A percentile compares a stretch with the other conserved stretches of the same genome.
phyloP scores from a whole-genome alignment of 30 jellyfish, hydroid and myxozoan genomes.

The Aurelia aurita complex sp. Pacific region DNA sequence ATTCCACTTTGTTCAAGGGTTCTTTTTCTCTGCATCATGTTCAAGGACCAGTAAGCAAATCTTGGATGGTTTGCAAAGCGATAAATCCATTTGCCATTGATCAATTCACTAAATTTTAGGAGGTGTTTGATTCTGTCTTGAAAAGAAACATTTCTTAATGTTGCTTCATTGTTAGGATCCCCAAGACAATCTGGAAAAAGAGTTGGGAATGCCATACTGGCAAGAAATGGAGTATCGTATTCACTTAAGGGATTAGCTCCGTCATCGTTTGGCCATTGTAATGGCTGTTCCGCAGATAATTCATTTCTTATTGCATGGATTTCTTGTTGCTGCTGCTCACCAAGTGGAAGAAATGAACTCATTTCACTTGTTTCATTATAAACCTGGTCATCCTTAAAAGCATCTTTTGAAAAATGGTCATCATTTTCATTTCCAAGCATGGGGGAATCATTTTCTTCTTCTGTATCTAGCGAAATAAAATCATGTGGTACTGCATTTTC shows the following conservation, averaged over 20 bases:
- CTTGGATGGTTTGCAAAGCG: not conserved
- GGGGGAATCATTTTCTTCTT: not conserved
- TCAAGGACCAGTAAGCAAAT: conserved; percentile 18
- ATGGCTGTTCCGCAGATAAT: not conserved
- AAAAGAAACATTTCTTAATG: too few relatives aligned
- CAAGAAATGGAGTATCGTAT: too few relatives aligned
- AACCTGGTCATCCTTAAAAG: not conserved
- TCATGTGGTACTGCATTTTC: not conserved
- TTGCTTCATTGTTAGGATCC: too few relatives aligned
- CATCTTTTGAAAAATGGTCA: not conserved
- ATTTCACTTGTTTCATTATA: not conserved
- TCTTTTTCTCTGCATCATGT: conserved; percentile 11
- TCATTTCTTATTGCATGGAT: not conserved
- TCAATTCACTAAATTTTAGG: too few relatives aligned
- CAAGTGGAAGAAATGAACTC: not conserved
- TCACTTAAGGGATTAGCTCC: too few relatives aligned
- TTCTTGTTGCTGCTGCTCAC: not conserved
- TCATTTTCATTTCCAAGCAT: not conserved
- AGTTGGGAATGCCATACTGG: too few relatives aligned
- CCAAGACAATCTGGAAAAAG: too few relatives aligned
- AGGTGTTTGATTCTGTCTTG: too few relatives aligned
- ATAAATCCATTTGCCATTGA: too few relatives aligned
- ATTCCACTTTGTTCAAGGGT: not conserved
- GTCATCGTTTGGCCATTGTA: too few relatives aligned
- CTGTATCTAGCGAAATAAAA: not conserved